Evolutionary conservation across 2,113 vertebrate genomes (phyloP).

Genomic region (Fukomys damarensis): DNA sequence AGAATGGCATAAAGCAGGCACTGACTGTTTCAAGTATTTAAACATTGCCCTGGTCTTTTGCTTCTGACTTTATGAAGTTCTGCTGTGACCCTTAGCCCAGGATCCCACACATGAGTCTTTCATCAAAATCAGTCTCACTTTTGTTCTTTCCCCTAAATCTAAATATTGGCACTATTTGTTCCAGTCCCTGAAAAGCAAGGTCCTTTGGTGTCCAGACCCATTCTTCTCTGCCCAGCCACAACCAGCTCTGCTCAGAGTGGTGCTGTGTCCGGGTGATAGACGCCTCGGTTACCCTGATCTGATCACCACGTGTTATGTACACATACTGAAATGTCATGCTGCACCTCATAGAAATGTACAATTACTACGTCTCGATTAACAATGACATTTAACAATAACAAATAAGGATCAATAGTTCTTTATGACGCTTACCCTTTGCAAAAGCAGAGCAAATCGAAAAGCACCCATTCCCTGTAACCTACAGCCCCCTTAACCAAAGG

Average conservation of each 20-base stretch:
- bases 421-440: neutral
- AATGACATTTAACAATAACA: neutral
- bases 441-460: neutral
- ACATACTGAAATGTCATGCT: too few relatives aligned
- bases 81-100: neutral
- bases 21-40: neutral
- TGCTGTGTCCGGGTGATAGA: neutral
- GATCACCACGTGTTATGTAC: neutral
- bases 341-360: neutral
- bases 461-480: neutral
- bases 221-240: neutral
- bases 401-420: neutral
- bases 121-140: neutral
- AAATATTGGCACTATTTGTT: neutral
- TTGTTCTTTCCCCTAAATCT: neutral
- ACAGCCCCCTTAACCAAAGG: neutral
- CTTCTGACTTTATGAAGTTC: neutral
- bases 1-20: neutral
- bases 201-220: neutral
- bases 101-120: neutral
- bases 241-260: neutral
- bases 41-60: neutral
- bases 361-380: neutral
- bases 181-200: neutral
- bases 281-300: neutral